Conservation (phyloP, 2,113 vertebrate genomes). For the Hassar affinis region DNA sequence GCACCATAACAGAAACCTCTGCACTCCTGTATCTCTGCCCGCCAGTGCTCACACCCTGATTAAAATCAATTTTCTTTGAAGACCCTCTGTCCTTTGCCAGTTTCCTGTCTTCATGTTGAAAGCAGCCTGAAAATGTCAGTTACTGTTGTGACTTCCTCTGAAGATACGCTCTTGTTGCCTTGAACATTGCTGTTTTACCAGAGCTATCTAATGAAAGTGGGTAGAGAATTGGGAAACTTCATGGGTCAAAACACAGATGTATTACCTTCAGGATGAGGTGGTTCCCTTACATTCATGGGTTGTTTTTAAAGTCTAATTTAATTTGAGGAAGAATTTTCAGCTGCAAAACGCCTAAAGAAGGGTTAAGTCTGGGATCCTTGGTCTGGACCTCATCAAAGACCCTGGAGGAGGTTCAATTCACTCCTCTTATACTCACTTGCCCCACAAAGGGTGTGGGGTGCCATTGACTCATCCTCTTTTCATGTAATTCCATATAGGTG, state of each 20-base stretch:
- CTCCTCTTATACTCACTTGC: slow-evolving; percentile 36
- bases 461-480: slow-evolving; percentile 53
- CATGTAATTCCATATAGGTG: slow-evolving; percentile 45
- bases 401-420: slow-evolving; percentile 40
- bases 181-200: slow-evolving; percentile 17
- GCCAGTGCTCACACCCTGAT: not conserved
- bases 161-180: slow-evolving; percentile 17
- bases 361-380: slow-evolving; percentile 6
- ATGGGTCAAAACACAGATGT: slow-evolving; percentile 34
- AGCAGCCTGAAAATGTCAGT: slow-evolving; percentile 36
- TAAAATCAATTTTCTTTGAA: slow-evolving; percentile 27
- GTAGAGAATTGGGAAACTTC: not conserved
- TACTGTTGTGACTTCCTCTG: slow-evolving; percentile 30
- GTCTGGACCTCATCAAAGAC: slow-evolving; percentile 20
- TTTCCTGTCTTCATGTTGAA: slow-evolving; percentile 28
- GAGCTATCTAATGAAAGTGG: slow-evolving; percentile 16
- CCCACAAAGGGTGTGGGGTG: slow-evolving; percentile 10
- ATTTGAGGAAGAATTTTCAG: slow-evolving; percentile 42
- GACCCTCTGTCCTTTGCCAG: not conserved
- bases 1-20: not conserved
- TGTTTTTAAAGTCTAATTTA: slow-evolving; percentile 44
- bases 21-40: slow-evolving; percentile 5
- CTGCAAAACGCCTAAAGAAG: not conserved
- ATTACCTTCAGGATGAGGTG: slow-evolving; percentile 38
- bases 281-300: slow-evolving; percentile 32